Percentiles rank a stretch among this genome's conserved stretches.
Conservation (phyloP, 2,797 vertebrate genomes). For the Phalanger gymnotis region DNA sequence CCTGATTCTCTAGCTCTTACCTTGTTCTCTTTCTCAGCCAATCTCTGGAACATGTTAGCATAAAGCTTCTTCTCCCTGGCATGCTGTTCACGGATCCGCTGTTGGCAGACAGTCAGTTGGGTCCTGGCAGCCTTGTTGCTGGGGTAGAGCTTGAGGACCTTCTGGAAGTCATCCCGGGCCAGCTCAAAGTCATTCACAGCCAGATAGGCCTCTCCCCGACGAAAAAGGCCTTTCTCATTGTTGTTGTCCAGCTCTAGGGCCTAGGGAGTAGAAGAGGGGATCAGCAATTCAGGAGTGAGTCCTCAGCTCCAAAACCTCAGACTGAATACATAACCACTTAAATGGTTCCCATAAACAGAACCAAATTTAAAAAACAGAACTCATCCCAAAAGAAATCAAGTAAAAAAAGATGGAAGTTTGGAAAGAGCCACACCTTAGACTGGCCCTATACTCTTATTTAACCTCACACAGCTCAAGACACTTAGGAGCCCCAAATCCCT, state of each 20-base stretch:
- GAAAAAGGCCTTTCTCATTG: slow-evolving; percentile 97
- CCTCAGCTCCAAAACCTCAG: neutral
- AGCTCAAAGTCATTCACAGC: slow-evolving; percentile 94
- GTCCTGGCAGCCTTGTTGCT: slow-evolving; percentile 95
- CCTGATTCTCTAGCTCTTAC: slow-evolving; percentile 79
- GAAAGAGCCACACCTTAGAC: neutral
- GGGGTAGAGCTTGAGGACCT: slow-evolving; percentile 94
- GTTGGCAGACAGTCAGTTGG: slow-evolving; percentile 92
- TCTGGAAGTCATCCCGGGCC: slow-evolving; percentile 93
- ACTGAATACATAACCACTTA: neutral
- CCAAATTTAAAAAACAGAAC: neutral
- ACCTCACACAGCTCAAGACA: too few species aligned
- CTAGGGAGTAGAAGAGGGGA: slow-evolving; percentile 78
- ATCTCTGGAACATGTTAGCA: slow-evolving; percentile 98
- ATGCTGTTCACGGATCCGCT: slow-evolving; percentile 93
- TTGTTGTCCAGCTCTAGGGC: slow-evolving; percentile 91
- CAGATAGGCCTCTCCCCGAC: slow-evolving; percentile 93
- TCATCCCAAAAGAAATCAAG: neutral
- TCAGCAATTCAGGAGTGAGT: neutral
- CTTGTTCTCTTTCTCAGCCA: slow-evolving; percentile 93
- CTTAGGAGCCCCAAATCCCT: neutral
- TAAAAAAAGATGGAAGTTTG: neutral
- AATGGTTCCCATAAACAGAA: neutral
- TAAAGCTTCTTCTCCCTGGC: slow-evolving; percentile 97
- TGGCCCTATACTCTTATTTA: too few species aligned